These are phyloP conservation scores for Noctua janthe DNA, from an alignment of 2,888 invertebrate species.

Conservation along the genomic window DNA sequence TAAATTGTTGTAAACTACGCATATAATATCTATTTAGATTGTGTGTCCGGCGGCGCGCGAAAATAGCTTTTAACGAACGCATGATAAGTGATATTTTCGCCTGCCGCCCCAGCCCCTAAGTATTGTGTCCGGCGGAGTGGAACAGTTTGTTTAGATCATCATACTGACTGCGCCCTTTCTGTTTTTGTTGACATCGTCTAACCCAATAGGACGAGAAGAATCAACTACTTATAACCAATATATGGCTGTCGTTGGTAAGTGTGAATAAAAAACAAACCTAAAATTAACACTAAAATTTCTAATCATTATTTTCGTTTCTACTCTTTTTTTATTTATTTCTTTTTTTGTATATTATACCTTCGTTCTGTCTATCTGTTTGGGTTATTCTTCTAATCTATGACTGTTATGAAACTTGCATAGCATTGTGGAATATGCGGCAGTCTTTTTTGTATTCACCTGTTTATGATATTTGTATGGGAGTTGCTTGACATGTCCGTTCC, in stretches of 20 bases:
- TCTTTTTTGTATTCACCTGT: conserved; percentile 75
- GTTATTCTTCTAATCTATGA: conserved; percentile 80
- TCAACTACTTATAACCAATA: conserved; percentile 98
- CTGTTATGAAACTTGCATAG: conserved; percentile 87
- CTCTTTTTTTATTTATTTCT: conserved; percentile 76
- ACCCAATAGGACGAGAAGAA: conserved; percentile 98
- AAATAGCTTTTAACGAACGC: conserved; percentile 74
- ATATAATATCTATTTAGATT: conserved; percentile 84
- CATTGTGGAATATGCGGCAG: conserved; percentile 90
- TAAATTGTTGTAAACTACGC: conserved; percentile 84
- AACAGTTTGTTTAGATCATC: conserved; percentile 85
- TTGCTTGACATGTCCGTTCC: conserved; percentile 78
- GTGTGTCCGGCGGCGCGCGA: conserved; percentile 84
- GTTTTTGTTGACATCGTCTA: conserved; percentile 93
- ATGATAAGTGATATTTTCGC: conserved; percentile 76
- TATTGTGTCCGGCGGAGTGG: conserved; percentile 83
- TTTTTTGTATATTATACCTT: conserved; percentile 71
- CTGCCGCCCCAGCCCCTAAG: conserved; percentile 79
- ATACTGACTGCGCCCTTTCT: conserved; percentile 91
- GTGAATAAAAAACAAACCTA: conserved; percentile 90
- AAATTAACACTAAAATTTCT: conserved; percentile 89
- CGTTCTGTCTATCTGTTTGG: conserved; percentile 72
- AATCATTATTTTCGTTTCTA: conserved; percentile 80
- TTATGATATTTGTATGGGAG: conserved; percentile 77
- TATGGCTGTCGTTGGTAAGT: conserved; percentile 99